Evolutionary conservation across 1,140 invertebrate genomes (phyloP), one percentile per base, ranked within the genome.

Genomic region (Dendrolimus kikuchii): DNA sequence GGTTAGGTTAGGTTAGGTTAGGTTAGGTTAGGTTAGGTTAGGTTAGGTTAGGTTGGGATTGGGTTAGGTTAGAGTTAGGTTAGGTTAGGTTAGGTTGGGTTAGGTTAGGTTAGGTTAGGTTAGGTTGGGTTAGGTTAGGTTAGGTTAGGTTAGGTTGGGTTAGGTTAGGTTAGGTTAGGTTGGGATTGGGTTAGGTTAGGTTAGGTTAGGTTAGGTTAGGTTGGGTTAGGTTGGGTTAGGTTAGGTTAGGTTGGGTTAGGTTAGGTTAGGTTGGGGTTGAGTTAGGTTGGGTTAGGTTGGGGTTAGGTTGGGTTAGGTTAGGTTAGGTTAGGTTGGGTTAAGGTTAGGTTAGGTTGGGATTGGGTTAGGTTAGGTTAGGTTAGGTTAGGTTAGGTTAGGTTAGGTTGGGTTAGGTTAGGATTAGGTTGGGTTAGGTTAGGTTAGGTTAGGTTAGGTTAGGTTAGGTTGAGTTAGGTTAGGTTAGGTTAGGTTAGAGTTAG

Each of bases 301-400:
- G 68, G 68, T 70, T 72, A 66, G 69, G 71, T 74, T 70, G 63
- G 71, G 66, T 67, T 72, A 63, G 69, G 63, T 67, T 63, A 61
- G 65, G 65, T 67, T 67, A 64, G 70, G 75, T 74, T 71, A 60
- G 71, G 66, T 68, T 71, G 60, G 71, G 69, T 74, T 57, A 51
- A 55, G 54, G 23, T 9, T n/a, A n/a, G n/a, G n/a, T n/a, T n/a
- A n/a, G n/a, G n/a, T n/a, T n/a, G n/a, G n/a, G n/a, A n/a, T n/a
- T n/a, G n/a, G n/a, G n/a, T n/a, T n/a, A n/a, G n/a, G n/a, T n/a
- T n/a, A n/a, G n/a, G n/a, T n/a, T n/a, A n/a, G n/a, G n/a, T n/a
- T n/a, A n/a, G n/a, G n/a, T n/a, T n/a, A n/a, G n/a, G n/a, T n/a
- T n/a, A n/a, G n/a, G n/a, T n/a, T n/a, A n/a, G n/a, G n/a, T n/a